Percentiles rank a stretch among this genome's conserved stretches.
Evolutionary conservation across 2,113 vertebrate species (phyloP).

Genomic region (Colius striatus): DNA sequence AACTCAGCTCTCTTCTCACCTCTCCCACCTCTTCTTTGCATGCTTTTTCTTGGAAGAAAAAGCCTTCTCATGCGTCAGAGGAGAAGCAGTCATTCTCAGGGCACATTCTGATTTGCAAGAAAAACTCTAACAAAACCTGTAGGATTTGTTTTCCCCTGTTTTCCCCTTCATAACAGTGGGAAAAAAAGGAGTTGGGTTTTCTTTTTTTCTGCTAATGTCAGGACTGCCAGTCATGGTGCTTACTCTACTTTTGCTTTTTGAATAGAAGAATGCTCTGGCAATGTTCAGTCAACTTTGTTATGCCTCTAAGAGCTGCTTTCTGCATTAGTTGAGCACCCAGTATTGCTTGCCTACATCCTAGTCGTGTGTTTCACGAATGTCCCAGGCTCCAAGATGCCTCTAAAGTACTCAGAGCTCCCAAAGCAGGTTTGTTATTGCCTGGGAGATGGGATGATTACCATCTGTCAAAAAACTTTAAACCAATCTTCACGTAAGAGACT

Average conservation of each 20-base stretch:
- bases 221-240: not conserved
- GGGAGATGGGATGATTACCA: not conserved
- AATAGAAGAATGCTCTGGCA: not conserved
- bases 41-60: not conserved
- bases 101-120: not conserved
- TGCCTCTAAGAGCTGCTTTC: not conserved
- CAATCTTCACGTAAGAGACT: not conserved
- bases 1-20: not conserved
- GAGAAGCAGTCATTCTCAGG: not conserved
- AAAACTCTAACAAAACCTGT: not conserved
- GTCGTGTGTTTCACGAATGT: not conserved
- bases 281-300: not conserved
- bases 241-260: not conserved
- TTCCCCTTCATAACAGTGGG: rapidly evolving
- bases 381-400: not conserved
- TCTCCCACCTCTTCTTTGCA: not conserved
- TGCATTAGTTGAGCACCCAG: not conserved
- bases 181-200: not conserved
- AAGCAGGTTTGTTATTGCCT: not conserved
- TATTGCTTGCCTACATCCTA: not conserved
- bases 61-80: not conserved
- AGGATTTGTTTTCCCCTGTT: no score
- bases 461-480: not conserved
- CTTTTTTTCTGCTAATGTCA: not conserved
- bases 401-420: not conserved